phyloP scores from a whole-genome alignment of 2,113 vertebrate species.

The Nyctibius bracteatus region DNA sequence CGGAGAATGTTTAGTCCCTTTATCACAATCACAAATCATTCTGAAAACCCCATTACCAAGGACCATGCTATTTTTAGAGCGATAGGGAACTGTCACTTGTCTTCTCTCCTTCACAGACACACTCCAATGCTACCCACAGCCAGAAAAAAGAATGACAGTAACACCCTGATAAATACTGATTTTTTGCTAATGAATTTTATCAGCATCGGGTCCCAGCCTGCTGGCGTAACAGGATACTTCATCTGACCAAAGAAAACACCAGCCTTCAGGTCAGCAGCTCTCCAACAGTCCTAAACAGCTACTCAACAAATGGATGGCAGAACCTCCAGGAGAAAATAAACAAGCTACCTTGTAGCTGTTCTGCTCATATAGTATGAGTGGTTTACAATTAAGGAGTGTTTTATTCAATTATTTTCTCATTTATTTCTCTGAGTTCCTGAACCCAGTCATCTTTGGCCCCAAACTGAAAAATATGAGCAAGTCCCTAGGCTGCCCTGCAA shows the following conservation, averaged over 20 bases:
- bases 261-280: not conserved
- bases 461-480: not conserved
- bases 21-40: not conserved
- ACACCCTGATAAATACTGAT: not conserved
- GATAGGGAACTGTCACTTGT: not conserved
- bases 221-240: not conserved
- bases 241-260: not conserved
- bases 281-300: not conserved
- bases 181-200: not conserved
- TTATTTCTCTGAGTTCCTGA: not conserved
- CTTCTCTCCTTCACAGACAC: not conserved
- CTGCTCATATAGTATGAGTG: not conserved
- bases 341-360: not conserved
- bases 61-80: not conserved
- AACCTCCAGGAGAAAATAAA: not conserved
- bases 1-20: not conserved
- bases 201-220: not conserved
- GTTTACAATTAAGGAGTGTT: not conserved
- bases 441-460: conserved; percentile 1
- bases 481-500: not conserved
- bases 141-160: not conserved
- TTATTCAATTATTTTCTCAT: not conserved
- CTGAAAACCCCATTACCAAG: not conserved
- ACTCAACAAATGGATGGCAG: not conserved
- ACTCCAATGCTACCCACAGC: not conserved